Base-by-base conservation (phyloP, 2,113 vertebrate species). In the Neoarius graeffei region DNA sequence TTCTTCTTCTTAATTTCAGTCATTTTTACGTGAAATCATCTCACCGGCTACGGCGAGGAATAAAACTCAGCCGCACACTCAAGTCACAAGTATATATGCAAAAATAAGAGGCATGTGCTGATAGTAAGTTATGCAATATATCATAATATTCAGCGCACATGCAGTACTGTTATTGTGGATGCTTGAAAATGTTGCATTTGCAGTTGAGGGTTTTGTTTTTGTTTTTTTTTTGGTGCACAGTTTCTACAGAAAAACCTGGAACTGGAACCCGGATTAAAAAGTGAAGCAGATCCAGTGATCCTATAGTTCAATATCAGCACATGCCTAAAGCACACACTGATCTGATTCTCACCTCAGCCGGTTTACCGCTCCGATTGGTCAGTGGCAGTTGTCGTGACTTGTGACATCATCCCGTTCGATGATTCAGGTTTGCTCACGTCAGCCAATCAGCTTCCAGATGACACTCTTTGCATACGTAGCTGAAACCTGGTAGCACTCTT, bases 271-370 rank as follows among this genome's bases (percentile, higher is more conserved):
- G 52, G 50, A 27, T 7, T 3, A 19, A 81, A 59, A 30, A 27
- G 13, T 17, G 50, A 17, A 27, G 27, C 79, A 42, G 80, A 81
- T 81, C 80, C 27, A 60, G 80, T 81, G 80, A 81, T 20, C 13
- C 50, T 5, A 62, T 42, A 60, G 17, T 20, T 56, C 57, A 23
- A 10, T 60, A 60, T 81, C 80, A 60, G 80, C 57, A 81, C 77
- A 81, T 30, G 77, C 77, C 54, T 9, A 81, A 62, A 81, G 80
- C 80, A 81, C 80, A 81, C 80, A 23, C 80, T 60, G 80, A 42
- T 81, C 80, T 35, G 77, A 57, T 27, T 30, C 57, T 59, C 76
- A 27, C 76, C 76, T 23, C 50, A 14, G 48, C 74, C 64, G 27
- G 13, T n/a, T 10, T 10, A n/a, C 67, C 17, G 11, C 27, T 71